Evolutionary conservation across 2,888 invertebrate genomes (phyloP), one percentile per base, ranked within the genome.

Genomic region (Schizotus pectinicornis): DNA sequence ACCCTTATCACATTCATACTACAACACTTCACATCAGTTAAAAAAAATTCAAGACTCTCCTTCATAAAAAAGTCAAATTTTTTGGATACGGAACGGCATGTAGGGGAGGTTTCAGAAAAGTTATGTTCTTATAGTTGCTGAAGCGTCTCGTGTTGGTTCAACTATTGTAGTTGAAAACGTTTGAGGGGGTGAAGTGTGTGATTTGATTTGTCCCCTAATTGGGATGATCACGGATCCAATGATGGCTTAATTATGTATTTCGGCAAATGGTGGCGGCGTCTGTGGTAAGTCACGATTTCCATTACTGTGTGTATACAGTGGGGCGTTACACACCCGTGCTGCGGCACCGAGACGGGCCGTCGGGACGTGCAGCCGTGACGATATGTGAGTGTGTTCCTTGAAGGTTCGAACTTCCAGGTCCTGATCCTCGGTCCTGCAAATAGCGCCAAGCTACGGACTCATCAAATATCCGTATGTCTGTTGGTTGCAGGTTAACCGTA

Each of bases 291-390:
- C 76, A 76, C 75, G 76, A 76, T 74, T 76, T 75, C 75, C 73
- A 76, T 76, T 76, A 76, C 71, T 65, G 72, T 66, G 67, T 74
- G 74, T 76, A 74, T 75, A 76, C 74, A 73, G 71, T 72, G 67
- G 69, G 67, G 74, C 70, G 74, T 55, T 59, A 63, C 56, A 67
- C 58, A 64, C 61, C 56, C 62, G 57, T 57, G 58, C 58, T 60
- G 63, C 53, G 56, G 53, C 59, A 54, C 34, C 53, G 61, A 69
- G 68, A 70, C 69, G 68, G 67, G 69, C 67, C 67, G 64, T 65
- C 61, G 69, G 67, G 70, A 71, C 73, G 71, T 67, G 71, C 68
- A 61, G 59, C 62, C 62, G 68, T 66, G 67, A 63, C 65, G 67
- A 68, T 68, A 65, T 67, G 58, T 56, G 60, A 48, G 45, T 54